phyloP scores from a whole-genome alignment of 2,888 invertebrate species.

The Mamestra brassicae region DNA sequence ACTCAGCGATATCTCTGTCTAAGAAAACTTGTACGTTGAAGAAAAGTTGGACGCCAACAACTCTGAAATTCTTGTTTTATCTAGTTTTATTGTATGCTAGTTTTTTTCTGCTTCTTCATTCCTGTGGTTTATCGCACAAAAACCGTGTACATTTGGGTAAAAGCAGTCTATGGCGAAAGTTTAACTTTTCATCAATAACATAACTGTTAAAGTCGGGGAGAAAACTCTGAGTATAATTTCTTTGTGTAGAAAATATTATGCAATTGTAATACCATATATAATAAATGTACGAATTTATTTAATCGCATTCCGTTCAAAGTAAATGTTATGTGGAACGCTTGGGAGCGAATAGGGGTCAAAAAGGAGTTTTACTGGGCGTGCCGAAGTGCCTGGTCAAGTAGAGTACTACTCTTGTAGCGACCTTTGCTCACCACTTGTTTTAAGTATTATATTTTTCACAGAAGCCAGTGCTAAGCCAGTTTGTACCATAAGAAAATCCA shows the following conservation, averaged over 20 bases:
- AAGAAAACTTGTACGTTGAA: background rate
- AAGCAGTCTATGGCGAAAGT: background rate
- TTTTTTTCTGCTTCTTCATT: background rate
- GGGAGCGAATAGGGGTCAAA: conserved; percentile 68
- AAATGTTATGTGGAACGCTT: conserved; percentile 48
- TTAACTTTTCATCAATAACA: background rate
- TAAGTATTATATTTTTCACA: conserved; percentile 29
- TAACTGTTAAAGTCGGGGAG: too few relatives aligned
- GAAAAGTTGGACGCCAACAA: background rate
- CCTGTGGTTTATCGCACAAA: background rate
- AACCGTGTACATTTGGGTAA: background rate
- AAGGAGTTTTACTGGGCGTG: conserved; percentile 62
- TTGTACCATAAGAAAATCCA: background rate
- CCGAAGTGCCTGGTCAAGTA: conserved; percentile 59
- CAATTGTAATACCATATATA: background rate
- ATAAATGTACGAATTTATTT: conserved; percentile 28
- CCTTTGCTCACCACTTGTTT: conserved; percentile 29
- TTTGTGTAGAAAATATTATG: too few relatives aligned
- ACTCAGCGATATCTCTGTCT: conserved; percentile 25
- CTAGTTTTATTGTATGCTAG: conserved; percentile 1
- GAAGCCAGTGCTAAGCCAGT: background rate
- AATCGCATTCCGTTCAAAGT: conserved; percentile 17
- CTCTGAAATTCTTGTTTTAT: background rate
- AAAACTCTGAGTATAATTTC: too few relatives aligned
- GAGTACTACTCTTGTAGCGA: conserved; percentile 43